Percentiles rank a stretch among this genome's conserved stretches.
These are phyloP conservation scores for Amitus sp. DNA, from an alignment of 2,888 invertebrate genomes.

Conservation along the genomic window DNA sequence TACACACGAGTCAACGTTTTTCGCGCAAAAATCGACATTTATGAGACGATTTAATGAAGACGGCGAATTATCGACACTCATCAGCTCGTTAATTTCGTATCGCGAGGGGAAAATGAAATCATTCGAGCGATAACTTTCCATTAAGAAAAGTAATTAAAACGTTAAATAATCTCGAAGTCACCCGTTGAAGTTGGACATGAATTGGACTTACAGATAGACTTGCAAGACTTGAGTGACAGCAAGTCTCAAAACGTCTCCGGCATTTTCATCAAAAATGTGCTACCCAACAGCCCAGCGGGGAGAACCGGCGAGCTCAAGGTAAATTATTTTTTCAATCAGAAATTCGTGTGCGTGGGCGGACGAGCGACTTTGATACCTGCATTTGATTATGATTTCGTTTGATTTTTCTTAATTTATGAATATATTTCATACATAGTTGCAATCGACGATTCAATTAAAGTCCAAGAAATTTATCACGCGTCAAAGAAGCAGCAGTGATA, in stretches of 20 bases:
- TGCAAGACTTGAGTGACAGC: slow-evolving; percentile 75
- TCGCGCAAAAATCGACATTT: no score
- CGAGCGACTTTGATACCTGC: no score
- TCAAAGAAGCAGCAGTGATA: no score
- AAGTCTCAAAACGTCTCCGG: slow-evolving; percentile 84
- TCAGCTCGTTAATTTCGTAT: neutral
- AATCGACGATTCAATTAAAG: no score
- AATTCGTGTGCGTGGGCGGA: neutral
- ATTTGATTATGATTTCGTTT: neutral
- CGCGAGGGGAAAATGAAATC: neutral
- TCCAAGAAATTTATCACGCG: no score
- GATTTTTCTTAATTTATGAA: neutral
- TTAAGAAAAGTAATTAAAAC: no score
- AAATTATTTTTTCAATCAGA: slow-evolving; percentile 45
- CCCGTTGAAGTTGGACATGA: neutral
- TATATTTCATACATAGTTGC: neutral
- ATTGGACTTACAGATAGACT: slow-evolving; percentile 74
- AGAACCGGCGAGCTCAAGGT: slow-evolving; percentile 87
- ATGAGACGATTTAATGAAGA: no score
- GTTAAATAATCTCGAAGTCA: no score
- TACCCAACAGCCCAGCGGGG: slow-evolving; percentile 94
- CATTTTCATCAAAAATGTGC: slow-evolving; percentile 97
- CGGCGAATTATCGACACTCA: no score
- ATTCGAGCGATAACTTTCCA: neutral
- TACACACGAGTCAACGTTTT: no score